Percentiles rank a stretch among this genome's conserved stretches.
Evolutionary conservation across 2,113 vertebrate species (phyloP).

Genomic region (Leptobrachium leishanense): DNA sequence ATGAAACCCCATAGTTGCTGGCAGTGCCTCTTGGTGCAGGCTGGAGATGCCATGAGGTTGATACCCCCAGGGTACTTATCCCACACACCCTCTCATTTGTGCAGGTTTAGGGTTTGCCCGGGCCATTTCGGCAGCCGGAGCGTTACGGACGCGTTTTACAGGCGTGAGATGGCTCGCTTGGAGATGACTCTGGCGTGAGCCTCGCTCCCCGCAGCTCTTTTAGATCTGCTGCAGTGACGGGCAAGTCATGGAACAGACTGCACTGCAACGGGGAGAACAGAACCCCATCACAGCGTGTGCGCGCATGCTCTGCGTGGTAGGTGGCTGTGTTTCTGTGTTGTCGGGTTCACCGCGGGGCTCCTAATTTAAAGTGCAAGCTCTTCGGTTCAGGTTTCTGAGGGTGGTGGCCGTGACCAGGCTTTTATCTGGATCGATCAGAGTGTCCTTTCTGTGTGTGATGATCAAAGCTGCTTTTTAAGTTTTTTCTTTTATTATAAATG

Average conservation of each 20-base stretch:
- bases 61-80: no score
- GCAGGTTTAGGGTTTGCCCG: background rate
- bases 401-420: no score
- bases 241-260: slow-evolving; percentile 11
- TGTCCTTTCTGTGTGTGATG: no score
- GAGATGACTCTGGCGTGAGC: background rate
- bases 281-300: background rate
- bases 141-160: background rate
- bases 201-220: slow-evolving; percentile 16
- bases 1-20: no score
- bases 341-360: background rate
- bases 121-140: background rate
- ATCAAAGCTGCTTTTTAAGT: no score
- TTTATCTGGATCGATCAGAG: no score
- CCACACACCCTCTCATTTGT: no score
- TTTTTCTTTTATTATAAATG: no score
- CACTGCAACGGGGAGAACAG: slow-evolving; percentile 9
- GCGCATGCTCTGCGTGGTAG: slow-evolving; percentile 1
- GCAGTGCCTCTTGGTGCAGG: no score
- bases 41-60: no score
- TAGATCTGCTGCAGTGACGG: slow-evolving; percentile 32
- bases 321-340: background rate
- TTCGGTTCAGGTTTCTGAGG: no score
- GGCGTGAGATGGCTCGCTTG: background rate
- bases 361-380: no score